These are phyloP conservation scores for Channallabes apus DNA, from an alignment of 2,797 vertebrate genomes.

Conservation along the genomic window DNA sequence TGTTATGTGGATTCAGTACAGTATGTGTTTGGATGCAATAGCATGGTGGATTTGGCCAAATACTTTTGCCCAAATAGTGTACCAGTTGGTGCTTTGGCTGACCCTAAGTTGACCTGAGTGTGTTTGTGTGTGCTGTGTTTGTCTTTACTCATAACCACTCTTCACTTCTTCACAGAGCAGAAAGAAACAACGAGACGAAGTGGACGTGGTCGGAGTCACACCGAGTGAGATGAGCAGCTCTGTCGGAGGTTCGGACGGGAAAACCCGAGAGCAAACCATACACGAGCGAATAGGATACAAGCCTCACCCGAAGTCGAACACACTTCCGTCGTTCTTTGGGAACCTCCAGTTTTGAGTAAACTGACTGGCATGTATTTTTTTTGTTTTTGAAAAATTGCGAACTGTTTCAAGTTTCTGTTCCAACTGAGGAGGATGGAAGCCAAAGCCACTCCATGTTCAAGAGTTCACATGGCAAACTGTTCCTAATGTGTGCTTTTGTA, in stretches of 20 bases:
- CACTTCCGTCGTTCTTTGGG: constrained; percentile 85
- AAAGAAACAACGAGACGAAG: constrained; percentile 90
- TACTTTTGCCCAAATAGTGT: no score
- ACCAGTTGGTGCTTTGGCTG: background rate
- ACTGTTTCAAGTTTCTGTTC: background rate
- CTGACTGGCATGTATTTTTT: background rate
- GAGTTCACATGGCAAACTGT: background rate
- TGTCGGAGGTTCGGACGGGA: constrained; percentile 75
- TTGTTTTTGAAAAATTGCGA: background rate
- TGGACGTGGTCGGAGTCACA: constrained; percentile 74
- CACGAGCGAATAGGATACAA: constrained; percentile 95
- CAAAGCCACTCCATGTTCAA: background rate
- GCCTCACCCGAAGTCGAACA: constrained; percentile 88
- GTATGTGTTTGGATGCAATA: no score
- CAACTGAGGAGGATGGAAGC: background rate
- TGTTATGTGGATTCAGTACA: no score
- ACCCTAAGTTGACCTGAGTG: background rate
- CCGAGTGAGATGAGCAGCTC: constrained; percentile 75
- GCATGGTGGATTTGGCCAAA: no score
- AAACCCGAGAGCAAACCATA: constrained; percentile 86
- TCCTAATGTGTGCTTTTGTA: background rate
- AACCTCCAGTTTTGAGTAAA: constrained; percentile 85
- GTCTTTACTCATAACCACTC: background rate
- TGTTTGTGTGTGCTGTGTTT: background rate
- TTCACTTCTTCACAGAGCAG: constrained; percentile 71